These are phyloP conservation scores for Oasisia sp. DNA, from an alignment of 2,888 invertebrate species.

Conservation along the genomic window DNA sequence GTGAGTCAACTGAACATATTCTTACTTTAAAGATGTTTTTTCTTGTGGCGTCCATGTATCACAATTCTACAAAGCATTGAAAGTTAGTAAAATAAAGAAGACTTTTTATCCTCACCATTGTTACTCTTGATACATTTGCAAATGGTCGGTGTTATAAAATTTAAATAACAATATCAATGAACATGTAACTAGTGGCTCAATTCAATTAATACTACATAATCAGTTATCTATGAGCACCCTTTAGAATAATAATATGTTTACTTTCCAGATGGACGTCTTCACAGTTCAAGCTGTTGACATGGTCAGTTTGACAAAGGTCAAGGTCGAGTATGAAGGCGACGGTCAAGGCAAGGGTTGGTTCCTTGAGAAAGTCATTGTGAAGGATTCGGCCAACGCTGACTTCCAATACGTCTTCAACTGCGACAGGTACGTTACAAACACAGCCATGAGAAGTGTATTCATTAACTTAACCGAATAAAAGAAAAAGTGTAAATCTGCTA, in stretches of 20 bases:
- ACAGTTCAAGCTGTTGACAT: conserved; percentile 42
- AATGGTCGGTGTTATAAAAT: too few species aligned
- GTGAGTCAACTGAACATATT: conserved; percentile 29
- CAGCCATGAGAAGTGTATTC: neutral
- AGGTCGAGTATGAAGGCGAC: conserved; percentile 54
- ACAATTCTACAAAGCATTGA: too few species aligned
- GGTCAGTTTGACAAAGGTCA: conserved; percentile 41
- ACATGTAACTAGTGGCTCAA: too few species aligned
- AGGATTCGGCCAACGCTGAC: conserved; percentile 47
- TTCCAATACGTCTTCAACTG: conserved; percentile 57
- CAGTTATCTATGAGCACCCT: neutral
- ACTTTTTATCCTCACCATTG: too few species aligned
- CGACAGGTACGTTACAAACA: conserved; percentile 26
- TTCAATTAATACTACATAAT: neutral
- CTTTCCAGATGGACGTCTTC: conserved; percentile 39
- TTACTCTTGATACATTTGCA: too few species aligned
- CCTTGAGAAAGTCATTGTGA: conserved; percentile 53
- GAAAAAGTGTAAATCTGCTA: neutral
- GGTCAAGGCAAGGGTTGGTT: conserved; percentile 56
- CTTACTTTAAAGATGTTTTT: neutral
- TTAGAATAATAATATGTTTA: neutral
- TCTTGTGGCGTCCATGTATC: neutral
- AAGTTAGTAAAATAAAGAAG: too few species aligned
- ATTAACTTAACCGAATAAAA: neutral
- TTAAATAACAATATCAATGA: too few species aligned